Base-by-base conservation (phyloP, 2,888 invertebrate species). In the Amblyjoppa fuscipennis region DNA sequence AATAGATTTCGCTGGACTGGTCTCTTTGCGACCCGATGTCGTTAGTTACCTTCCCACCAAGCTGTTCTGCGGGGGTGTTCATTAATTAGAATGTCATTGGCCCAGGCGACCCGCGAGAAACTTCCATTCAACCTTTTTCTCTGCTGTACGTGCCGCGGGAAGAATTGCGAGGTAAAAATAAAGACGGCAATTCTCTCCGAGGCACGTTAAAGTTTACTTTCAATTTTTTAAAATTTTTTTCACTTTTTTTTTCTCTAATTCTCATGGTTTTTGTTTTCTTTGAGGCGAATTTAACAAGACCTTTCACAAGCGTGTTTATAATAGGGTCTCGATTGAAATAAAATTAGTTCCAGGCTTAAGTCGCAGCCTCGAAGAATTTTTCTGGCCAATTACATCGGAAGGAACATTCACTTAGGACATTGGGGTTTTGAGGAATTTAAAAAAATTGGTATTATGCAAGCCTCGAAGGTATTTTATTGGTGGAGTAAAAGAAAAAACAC, bases 71-170 rank as follows among this genome's bases (percentile, higher is more conserved):
- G 70, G 45, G 78, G 66, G 56, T 79, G 56, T 82, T 85, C 82
- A 85, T 85, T 82, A 79, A 85, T 79, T 85, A 85, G 71, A 85
- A 85, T 85, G 85, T 79, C 82, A 85, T 75, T 85, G 82, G 82
- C 85, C 82, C 59, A 51, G n/a, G 70, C 82, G 79, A 82, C 75
- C 82, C 59, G 20, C 78, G 81, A 78, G 78, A 82, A 70, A 82
- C 75, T 85, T 82, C 79, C 75, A 82, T 74, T 81, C 79, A 79
- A 82, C 82, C 69, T 78, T 82, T 16, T 16, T 34, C 34, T 34
- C 66, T 74, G 74, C 41, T 53, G 68, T 64, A 66, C 49, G 45
- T 68, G 28, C 28, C 56, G 34, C 28, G 56, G 49, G 11, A 68
- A 31, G n/a, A 73, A 77, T 28, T 38, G 80, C 70, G 53, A 49